Evolutionary conservation across 64 coral and sea anemone genomes (phyloP).

Genomic region (Stylophora pistillata): DNA sequence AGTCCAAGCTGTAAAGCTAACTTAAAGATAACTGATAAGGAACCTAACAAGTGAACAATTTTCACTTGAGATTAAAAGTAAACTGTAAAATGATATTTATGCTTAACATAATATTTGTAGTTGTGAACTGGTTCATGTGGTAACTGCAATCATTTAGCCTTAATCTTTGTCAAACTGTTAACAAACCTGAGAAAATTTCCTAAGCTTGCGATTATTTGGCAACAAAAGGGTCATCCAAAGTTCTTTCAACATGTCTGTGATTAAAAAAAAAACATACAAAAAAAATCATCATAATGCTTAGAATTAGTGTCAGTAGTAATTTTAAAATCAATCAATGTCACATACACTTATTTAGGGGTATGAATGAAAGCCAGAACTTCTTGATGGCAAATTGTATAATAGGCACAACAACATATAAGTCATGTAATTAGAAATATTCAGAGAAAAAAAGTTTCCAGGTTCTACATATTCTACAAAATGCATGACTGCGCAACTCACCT

Average conservation of each 20-base stretch:
- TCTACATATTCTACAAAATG: neutral
- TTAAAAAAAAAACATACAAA: neutral
- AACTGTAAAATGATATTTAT: no score
- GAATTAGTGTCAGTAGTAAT: neutral
- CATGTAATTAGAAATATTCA: neutral
- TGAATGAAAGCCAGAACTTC: no score
- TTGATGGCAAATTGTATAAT: no score
- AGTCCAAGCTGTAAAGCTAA: no score
- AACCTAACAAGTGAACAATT: no score
- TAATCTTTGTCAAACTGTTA: no score
- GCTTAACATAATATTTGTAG: no score
- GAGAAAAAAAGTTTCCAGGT: neutral
- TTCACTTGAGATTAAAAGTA: no score
- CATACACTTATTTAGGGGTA: neutral
- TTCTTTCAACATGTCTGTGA: constrained; percentile 90
- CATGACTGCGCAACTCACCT: constrained; percentile 47
- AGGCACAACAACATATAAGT: constrained; percentile 60
- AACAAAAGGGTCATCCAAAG: constrained; percentile 88
- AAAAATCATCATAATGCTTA: neutral
- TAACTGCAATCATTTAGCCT: no score
- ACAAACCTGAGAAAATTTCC: constrained; percentile 74
- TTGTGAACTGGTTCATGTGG: no score
- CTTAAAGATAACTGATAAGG: no score
- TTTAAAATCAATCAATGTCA: neutral
- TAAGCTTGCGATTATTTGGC: constrained; percentile 79